Conservation (phyloP, 2,797 vertebrate genomes). For the Schizopygopsis pylzovi region DNA sequence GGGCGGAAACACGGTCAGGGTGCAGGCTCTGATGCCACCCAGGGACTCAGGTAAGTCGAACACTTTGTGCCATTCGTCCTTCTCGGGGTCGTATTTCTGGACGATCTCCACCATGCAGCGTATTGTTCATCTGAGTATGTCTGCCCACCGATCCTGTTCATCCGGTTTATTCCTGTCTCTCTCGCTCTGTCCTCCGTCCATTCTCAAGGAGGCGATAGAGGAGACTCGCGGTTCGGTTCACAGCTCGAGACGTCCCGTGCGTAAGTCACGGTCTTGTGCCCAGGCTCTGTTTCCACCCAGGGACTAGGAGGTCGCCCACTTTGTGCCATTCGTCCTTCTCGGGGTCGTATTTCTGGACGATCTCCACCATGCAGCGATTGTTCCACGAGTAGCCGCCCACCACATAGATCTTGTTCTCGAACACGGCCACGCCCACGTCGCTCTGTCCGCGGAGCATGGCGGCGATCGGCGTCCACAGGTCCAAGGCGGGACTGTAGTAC, state of each 20-base stretch:
- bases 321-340: slow-evolving; percentile 99
- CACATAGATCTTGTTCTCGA: slow-evolving; percentile 97
- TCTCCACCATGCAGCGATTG: slow-evolving; percentile 99
- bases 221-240: no score
- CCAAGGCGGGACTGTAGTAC: slow-evolving; percentile 94
- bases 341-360: slow-evolving; percentile 97
- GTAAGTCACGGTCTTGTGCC: no score
- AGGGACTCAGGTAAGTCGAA: slow-evolving; percentile 98
- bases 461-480: slow-evolving; percentile 96
- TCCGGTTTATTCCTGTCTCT: no score
- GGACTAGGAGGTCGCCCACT: slow-evolving; percentile 97
- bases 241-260: no score
- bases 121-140: no score
- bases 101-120: slow-evolving; percentile 99
- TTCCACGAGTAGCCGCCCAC: slow-evolving; percentile 99
- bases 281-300: slow-evolving; percentile 96
- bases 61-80: slow-evolving; percentile 98
- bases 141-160: no score
- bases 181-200: no score
- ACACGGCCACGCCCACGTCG: slow-evolving; percentile 96
- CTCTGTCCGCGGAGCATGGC: slow-evolving; percentile 98
- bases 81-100: slow-evolving; percentile 97
- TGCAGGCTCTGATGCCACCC: slow-evolving; percentile 96
- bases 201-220: no score
- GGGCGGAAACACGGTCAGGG: slow-evolving; percentile 94